Evolutionary conservation across 2,888 invertebrate genomes (phyloP), one percentile per base, ranked within the genome.

Genomic region (Agrilus cyanescens): DNA sequence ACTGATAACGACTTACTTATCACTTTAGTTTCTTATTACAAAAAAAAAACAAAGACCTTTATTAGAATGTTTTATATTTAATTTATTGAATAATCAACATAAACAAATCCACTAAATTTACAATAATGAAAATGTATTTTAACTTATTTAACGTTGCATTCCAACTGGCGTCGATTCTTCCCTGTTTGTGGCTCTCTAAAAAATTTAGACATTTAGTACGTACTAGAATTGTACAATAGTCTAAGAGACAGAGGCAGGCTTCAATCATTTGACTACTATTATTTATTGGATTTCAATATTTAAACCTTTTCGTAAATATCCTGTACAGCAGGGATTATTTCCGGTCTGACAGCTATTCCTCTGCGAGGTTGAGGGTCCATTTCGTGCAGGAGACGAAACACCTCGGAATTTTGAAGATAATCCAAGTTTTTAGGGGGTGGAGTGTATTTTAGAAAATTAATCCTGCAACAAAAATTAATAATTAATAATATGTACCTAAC

Each of bases 361-460:
- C 73, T 75, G 3, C 20, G 8, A 49, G 69, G 63, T 25, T 85
- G 82, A 45, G 73, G 70, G 49, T 75, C 74, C 74, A 82, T 75
- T 54, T 83, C 78, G 68, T 87, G 87, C 46, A 88, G 73, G 62
- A 86, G 68, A 63, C 82, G 82, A 67, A 82, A 87, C 4, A 85
- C 85, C 61, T 84, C 85, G 44, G 87, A 87, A 57, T 80, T 72
- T 65, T 83, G 78, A 51, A 86, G 72, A 62, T 84, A 82, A 53
- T 82, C 81, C 57, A 83, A 71, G 47, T 76, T 78, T 38, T 80
- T 79, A 46, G 85, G 80, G 20, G 82, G 82, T 57, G 86, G 86
- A 61, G 87, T 83, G 67, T 85, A 89, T 66, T 90, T 90, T 74
- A 87, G 78, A 66, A 91, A 91, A 72, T 91, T 90, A 44, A 91